These are phyloP conservation scores for Tenthredo scrophulariae DNA, from an alignment of 2,888 invertebrate genomes.

Conservation along the genomic window DNA sequence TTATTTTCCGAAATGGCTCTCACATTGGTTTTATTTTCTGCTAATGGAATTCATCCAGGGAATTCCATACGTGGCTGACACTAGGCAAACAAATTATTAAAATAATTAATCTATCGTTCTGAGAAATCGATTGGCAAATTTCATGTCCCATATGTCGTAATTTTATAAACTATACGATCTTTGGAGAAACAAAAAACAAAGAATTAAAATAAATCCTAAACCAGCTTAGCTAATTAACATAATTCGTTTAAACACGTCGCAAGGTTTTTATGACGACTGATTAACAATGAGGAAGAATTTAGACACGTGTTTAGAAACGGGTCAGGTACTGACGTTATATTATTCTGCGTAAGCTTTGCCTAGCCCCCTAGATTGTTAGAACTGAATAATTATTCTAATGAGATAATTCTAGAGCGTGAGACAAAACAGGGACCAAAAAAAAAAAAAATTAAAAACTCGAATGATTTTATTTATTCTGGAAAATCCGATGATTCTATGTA, in stretches of 20 bases:
- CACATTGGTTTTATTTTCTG: not conserved
- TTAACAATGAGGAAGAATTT: not conserved
- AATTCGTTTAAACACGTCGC: not conserved
- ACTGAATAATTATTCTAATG: not conserved
- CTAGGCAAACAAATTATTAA: not conserved
- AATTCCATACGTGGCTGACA: not conserved
- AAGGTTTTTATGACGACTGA: not conserved
- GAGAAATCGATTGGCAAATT: not conserved
- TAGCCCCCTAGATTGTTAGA: not conserved
- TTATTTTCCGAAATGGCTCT: conserved; percentile 6
- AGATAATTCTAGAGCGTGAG: conserved; percentile 5
- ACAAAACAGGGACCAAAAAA: not conserved
- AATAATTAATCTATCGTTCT: not conserved
- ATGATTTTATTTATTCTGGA: not conserved
- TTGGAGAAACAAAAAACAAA: not conserved
- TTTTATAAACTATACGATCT: not conserved
- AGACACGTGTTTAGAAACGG: not conserved
- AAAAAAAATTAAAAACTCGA: not conserved
- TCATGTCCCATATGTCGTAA: not conserved
- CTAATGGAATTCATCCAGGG: not conserved
- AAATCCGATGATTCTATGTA: not conserved
- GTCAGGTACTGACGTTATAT: not conserved
- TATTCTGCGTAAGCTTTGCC: not conserved
- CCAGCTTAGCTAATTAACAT: not conserved
- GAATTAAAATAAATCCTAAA: not conserved